These are phyloP conservation scores for Anoura caudifer DNA, from an alignment of 2,113 vertebrate genomes.

Conservation along the genomic window DNA sequence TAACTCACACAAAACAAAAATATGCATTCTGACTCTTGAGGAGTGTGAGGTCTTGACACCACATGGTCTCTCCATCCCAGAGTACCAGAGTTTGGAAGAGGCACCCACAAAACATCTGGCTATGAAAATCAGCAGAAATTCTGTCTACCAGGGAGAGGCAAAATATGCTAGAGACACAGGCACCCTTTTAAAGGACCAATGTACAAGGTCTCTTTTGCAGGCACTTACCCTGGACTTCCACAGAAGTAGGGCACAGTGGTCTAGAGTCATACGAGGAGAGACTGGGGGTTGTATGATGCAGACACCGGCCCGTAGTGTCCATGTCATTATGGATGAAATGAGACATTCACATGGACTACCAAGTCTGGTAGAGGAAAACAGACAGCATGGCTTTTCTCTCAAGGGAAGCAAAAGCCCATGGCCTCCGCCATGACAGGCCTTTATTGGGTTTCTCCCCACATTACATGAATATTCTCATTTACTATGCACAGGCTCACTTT, in stretches of 20 bases:
- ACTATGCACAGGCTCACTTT: too few relatives aligned
- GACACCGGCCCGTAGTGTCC: too few relatives aligned
- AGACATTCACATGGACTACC: too few relatives aligned
- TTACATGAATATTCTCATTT: too few relatives aligned
- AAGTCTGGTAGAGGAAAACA: too few relatives aligned
- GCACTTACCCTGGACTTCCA: background rate
- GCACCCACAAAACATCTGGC: background rate
- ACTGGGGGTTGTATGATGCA: too few relatives aligned
- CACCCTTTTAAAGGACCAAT: background rate
- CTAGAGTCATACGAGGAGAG: background rate
- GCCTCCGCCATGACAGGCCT: too few relatives aligned
- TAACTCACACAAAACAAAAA: background rate
- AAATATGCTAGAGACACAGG: background rate
- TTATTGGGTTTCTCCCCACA: too few relatives aligned
- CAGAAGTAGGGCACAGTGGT: background rate
- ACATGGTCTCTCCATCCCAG: background rate
- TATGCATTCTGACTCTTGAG: background rate
- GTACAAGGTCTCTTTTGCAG: background rate
- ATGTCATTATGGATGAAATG: too few relatives aligned
- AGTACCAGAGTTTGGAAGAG: background rate
- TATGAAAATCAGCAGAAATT: background rate
- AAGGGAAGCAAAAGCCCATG: too few relatives aligned
- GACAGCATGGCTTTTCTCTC: too few relatives aligned
- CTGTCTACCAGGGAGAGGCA: background rate
- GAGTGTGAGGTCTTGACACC: background rate